A percentile compares a stretch with the other conserved stretches of the same genome.
Evolutionary conservation across 2,113 vertebrate genomes (phyloP).

Genomic region (Perognathus longimembris): DNA sequence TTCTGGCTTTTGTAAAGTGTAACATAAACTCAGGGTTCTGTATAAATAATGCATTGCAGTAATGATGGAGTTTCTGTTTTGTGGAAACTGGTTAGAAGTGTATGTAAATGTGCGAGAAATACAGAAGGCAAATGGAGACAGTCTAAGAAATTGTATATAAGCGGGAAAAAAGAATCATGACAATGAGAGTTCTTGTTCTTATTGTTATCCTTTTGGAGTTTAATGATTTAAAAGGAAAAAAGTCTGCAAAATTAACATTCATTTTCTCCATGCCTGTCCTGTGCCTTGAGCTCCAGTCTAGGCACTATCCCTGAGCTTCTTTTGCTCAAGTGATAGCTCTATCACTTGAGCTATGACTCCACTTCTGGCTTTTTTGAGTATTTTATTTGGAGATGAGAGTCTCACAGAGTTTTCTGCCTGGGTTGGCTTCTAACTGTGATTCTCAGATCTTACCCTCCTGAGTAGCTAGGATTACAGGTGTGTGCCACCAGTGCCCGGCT

Average conservation of each 20-base stretch:
- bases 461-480: no score
- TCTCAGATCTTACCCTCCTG: no score
- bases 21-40: conserved; percentile 20
- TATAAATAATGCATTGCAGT: conserved; percentile 72
- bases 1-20: conserved; percentile 51
- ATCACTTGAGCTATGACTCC: no score
- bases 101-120: conserved; percentile 47
- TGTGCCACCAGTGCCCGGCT: no score
- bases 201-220: conserved; percentile 26
- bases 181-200: conserved; percentile 50
- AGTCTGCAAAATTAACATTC: conserved; percentile 44
- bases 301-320: no score
- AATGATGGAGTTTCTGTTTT: not conserved
- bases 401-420: no score
- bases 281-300: no score
- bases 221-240: conserved; percentile 53
- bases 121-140: not conserved
- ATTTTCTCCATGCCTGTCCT: not conserved
- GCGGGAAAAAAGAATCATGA: not conserved
- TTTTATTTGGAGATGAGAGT: no score
- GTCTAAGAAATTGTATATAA: conserved; percentile 7
- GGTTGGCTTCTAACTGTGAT: no score
- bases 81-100: conserved; percentile 49
- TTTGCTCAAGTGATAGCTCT: no score
- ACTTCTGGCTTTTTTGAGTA: no score